phyloP scores from a whole-genome alignment of 1,140 invertebrate genomes.

The Notospermus geniculatus region DNA sequence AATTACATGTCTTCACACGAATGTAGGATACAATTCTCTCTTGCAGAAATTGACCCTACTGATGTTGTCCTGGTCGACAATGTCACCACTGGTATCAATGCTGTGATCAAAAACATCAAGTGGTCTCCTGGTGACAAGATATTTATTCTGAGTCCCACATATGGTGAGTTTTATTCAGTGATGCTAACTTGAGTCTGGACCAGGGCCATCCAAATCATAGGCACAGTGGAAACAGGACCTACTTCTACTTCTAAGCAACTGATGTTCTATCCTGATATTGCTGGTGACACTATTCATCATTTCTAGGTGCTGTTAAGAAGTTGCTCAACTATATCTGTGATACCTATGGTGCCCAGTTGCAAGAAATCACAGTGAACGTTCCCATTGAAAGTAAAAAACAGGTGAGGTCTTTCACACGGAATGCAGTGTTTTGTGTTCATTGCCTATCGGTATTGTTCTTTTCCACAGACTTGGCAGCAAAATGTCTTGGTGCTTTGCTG shows the following conservation, averaged over 20 bases:
- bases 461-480: neutral
- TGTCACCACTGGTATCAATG: slow-evolving; percentile 48
- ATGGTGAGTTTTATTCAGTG: slow-evolving; percentile 36
- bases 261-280: slow-evolving; percentile 6
- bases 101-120: slow-evolving; percentile 38
- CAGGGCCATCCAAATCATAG: too few relatives aligned
- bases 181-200: neutral
- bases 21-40: too few relatives aligned
- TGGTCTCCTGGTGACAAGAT: slow-evolving; percentile 40
- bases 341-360: slow-evolving; percentile 36
- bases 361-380: slow-evolving; percentile 36
- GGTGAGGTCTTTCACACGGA: slow-evolving; percentile 31
- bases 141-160: slow-evolving; percentile 43
- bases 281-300: neutral
- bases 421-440: too few relatives aligned
- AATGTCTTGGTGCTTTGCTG: neutral
- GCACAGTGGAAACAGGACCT: too few relatives aligned
- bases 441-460: neutral
- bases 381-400: slow-evolving; percentile 34
- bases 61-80: slow-evolving; percentile 49
- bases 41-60: slow-evolving; percentile 40
- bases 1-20: too few relatives aligned
- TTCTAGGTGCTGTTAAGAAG: slow-evolving; percentile 48
- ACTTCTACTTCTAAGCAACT: neutral
- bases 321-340: slow-evolving; percentile 36